phyloP scores from a whole-genome alignment of 2,888 invertebrate genomes.

The Tetranychus piercei region DNA sequence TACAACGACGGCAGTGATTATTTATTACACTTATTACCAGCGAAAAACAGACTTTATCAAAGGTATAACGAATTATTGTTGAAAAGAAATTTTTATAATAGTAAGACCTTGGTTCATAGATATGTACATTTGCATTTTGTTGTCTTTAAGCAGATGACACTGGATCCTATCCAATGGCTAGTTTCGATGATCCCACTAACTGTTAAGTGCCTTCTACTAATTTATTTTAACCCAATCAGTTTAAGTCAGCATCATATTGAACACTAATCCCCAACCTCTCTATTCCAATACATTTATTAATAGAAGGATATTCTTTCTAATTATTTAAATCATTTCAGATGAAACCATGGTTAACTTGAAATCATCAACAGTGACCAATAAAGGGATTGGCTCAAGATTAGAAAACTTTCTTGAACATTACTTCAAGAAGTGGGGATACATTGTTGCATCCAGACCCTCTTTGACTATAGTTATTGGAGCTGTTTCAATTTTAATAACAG shows the following conservation, averaged over 20 bases:
- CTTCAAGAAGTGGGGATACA: not conserved
- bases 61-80: not conserved
- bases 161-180: constrained; percentile 10
- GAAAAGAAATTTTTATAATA: too few relatives aligned
- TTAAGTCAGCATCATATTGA: not conserved
- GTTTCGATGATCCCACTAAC: not conserved
- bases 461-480: not conserved
- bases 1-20: constrained; percentile 3
- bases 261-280: not conserved
- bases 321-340: not conserved
- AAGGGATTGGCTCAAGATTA: constrained; percentile 33
- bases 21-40: constrained; percentile 1
- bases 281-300: not conserved
- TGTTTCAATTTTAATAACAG: not conserved
- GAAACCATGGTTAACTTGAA: not conserved
- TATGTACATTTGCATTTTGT: not conserved
- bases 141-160: not conserved
- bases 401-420: not conserved
- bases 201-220: not conserved
- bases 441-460: not conserved
- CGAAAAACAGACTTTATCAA: not conserved
- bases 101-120: too few relatives aligned
- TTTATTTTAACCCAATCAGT: not conserved
- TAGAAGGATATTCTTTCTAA: not conserved
- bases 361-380: not conserved